Evolutionary conservation across 2,797 vertebrate species (phyloP), one percentile per base, ranked within the genome.

Genomic region (Rhinophrynus dorsalis): DNA sequence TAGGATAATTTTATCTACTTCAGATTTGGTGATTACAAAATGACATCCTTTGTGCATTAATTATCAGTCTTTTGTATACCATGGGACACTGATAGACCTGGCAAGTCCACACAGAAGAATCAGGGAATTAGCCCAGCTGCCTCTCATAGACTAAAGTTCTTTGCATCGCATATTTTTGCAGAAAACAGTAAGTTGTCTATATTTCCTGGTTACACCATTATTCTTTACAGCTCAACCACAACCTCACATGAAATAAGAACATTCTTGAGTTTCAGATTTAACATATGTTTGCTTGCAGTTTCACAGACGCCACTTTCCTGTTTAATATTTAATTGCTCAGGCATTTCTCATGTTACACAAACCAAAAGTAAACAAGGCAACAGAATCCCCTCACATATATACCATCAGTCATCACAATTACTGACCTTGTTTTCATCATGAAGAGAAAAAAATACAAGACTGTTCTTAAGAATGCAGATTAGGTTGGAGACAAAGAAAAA

Each of bases 251-350:
- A 33, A 54, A 17, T 9, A 47, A 35, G n/a, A 52, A 42, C 35
- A 18, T 13, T 12, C 17, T 61, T 45, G 27, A 0, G 27, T 69
- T 69, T 61, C 47, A 44, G 15, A 9, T 44, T 40, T 17, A 52
- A 51, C 56, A 37, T 48, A 38, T 51, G 54, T 58, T 9, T 52
- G 24, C 20, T 57, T 35, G 29, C 6, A 11, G 10, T 6, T 21
- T 51, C 13, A 13, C 20, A 67, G 45, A 33, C n/a, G 29, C 37
- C 37, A 17, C 45, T 60, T 59, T 68, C 44, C 44, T 51, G 44
- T 44, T 27, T 45, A 57, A 58, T 48, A 24, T 24, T 60, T 60
- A 10, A 68, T 59, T 59, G 17, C 24, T 38, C 5, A 32, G 24
- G 18, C 26, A 45, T 17, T 68, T 51, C 56, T 52, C 32, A 24